These are phyloP conservation scores for Xanthia togata DNA, from an alignment of 2,888 invertebrate species.

Conservation along the genomic window DNA sequence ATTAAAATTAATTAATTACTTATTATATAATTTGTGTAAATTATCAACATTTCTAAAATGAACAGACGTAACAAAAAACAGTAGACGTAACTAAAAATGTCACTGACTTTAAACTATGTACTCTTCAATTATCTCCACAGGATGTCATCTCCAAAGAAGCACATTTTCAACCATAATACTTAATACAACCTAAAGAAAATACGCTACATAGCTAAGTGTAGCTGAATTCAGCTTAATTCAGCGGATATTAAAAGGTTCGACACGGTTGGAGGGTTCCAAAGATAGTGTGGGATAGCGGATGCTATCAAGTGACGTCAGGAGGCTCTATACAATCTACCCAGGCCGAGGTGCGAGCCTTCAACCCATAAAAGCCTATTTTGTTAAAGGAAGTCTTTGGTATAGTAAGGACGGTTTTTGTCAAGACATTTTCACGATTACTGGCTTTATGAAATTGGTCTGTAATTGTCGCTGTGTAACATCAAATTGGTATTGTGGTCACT, in stretches of 20 bases:
- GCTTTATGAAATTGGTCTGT: slow-evolving; percentile 39
- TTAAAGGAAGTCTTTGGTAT: slow-evolving; percentile 51
- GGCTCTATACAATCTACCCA: slow-evolving; percentile 60
- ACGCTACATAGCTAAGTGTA: slow-evolving; percentile 13
- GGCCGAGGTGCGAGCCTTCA: slow-evolving; percentile 56
- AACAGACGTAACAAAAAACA: no score
- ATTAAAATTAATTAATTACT: no score
- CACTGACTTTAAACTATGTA: background rate
- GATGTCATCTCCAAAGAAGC: background rate
- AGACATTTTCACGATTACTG: slow-evolving; percentile 40
- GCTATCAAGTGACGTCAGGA: slow-evolving; percentile 56
- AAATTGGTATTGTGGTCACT: slow-evolving; percentile 34
- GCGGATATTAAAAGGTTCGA: slow-evolving; percentile 63
- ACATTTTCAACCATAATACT: background rate
- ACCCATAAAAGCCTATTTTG: slow-evolving; percentile 60
- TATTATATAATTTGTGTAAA: no score
- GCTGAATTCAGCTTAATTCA: slow-evolving; percentile 39
- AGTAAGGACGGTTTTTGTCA: slow-evolving; percentile 23
- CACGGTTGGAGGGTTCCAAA: slow-evolving; percentile 47
- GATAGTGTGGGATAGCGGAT: slow-evolving; percentile 62
- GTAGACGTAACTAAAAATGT: background rate
- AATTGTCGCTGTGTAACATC: slow-evolving; percentile 14
- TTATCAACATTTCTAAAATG: no score
- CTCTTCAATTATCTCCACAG: background rate
- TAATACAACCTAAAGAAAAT: slow-evolving; percentile 18